Percentiles rank a stretch among this genome's conserved stretches.
Evolutionary conservation across 1,140 invertebrate species (phyloP).

Genomic region (Magallana gigas): DNA sequence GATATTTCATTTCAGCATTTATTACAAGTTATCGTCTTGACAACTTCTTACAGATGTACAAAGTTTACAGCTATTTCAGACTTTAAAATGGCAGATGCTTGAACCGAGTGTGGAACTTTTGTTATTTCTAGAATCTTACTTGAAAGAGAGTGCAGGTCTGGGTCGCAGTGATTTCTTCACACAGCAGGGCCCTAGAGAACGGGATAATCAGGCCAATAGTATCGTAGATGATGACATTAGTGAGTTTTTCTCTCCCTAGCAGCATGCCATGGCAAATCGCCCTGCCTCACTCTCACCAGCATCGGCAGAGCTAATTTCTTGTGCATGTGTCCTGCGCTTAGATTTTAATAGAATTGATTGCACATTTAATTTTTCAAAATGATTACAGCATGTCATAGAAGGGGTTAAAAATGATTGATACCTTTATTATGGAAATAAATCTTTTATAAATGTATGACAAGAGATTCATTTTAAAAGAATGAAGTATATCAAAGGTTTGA

Average conservation of each 20-base stretch:
- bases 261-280: background rate
- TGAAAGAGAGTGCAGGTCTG: conserved; percentile 22
- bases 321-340: background rate
- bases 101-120: background rate
- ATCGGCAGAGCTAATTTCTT: background rate
- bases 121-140: conserved; percentile 24
- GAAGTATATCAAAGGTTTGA: too few species aligned
- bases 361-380: background rate
- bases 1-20: too few species aligned
- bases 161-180: background rate
- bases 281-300: background rate
- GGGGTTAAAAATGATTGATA: background rate
- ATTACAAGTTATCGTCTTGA: too few species aligned
- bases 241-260: conserved; percentile 1
- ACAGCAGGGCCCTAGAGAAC: background rate
- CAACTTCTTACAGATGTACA: too few species aligned
- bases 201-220: conserved; percentile 9
- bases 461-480: too few species aligned
- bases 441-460: background rate
- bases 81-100: too few species aligned
- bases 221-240: conserved; percentile 33
- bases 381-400: background rate
- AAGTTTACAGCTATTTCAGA: too few species aligned
- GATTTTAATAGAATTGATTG: background rate
- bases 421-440: background rate